These are phyloP conservation scores for Papilio machaon DNA, from an alignment of 1,140 invertebrate genomes.

Conservation along the genomic window DNA sequence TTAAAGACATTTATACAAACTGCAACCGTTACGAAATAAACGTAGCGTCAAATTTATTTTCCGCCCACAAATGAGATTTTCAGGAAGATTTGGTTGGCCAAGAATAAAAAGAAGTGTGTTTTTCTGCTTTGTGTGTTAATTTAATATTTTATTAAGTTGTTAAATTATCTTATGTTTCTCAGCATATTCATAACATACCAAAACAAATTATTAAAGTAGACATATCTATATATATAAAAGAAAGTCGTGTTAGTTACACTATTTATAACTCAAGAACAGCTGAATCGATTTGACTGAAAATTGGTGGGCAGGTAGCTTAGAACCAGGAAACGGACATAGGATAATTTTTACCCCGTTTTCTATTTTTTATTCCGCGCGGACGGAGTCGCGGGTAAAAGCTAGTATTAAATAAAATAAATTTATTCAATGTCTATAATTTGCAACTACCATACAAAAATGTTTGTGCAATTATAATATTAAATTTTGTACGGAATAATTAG, in stretches of 20 bases:
- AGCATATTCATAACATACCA: background rate
- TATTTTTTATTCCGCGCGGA: too few relatives aligned
- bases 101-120: background rate
- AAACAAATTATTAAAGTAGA: background rate
- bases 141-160: too few relatives aligned
- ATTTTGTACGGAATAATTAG: background rate
- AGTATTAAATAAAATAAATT: too few relatives aligned
- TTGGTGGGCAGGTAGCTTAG: too few relatives aligned
- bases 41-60: conserved; percentile 25
- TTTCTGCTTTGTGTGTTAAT: background rate
- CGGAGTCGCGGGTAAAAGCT: too few relatives aligned
- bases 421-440: too few relatives aligned
- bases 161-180: background rate
- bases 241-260: too few relatives aligned
- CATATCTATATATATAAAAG: too few relatives aligned
- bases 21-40: conserved; percentile 15
- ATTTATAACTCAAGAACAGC: too few relatives aligned
- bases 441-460: background rate
- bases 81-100: conserved; percentile 8
- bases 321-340: too few relatives aligned
- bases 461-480: background rate
- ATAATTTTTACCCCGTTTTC: too few relatives aligned
- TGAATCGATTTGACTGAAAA: too few relatives aligned
- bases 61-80: background rate
- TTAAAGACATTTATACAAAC: conserved; percentile 7